Evolutionary conservation across 2,888 invertebrate species (phyloP), one percentile per base, ranked within the genome.

Genomic region (Netelia inedita): DNA sequence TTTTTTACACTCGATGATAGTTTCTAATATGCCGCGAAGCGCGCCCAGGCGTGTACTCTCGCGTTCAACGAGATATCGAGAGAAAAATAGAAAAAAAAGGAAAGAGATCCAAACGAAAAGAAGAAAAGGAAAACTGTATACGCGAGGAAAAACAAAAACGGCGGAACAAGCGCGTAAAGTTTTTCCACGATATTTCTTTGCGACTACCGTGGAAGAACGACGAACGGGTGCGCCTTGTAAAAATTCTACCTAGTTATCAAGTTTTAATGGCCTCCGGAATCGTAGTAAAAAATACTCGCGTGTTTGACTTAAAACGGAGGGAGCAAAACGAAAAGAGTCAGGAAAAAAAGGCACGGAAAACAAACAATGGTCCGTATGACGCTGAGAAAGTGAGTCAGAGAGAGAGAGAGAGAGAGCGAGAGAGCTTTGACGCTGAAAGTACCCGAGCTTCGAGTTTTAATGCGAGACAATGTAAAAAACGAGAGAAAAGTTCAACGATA

Each of bases 91-190:
- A n/a, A 28, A 23, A 19, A 41, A 46, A 53, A 59, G 3, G 10
- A 57, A 76, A 10, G 14, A 19, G 23, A 23, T 28, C 2, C 11
- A 74, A 46, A 46, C 16, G 28, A 16, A 59, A 68, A n/a, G 28
- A 19, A 50, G 43, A 16, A 16, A 19, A 41, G 3, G 53, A 55
- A 59, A 35, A 6, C n/a, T n/a, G 35, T 35, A 6, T 8, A 19
- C 21, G 59, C 46, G 16, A 87, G 87, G 84, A 88, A 85, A 86
- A 68, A 82, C 86, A 86, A 89, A 82, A 76, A 76, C 63, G 11
- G 82, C 72, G 71, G 61, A 75, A 79, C 79, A 79, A 85, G 87
- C 68, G 21, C 85, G 86, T 86, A 82, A 65, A 79, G 78, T 66
- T 85, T 79, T 75, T 83, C 35, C 19, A 50, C 50, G 23, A 66